Percentiles rank a stretch among this genome's conserved stretches.
Evolutionary conservation across 2,797 vertebrate species (phyloP).

Genomic region (Hydrophis major): DNA sequence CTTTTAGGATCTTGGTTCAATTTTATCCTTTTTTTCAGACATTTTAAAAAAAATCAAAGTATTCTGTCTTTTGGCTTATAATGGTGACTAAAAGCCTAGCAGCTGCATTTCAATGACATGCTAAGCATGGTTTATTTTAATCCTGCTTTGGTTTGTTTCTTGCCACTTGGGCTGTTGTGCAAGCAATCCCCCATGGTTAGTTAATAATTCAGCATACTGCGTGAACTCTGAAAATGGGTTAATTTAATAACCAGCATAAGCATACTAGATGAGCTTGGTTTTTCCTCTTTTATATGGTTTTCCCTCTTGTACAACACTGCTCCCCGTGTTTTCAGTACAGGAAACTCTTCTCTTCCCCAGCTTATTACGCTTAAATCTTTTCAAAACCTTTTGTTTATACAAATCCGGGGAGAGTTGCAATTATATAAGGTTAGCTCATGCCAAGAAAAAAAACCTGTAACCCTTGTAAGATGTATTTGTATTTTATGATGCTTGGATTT

Average conservation of each 20-base stretch:
- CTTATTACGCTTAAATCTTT: slow-evolving; percentile 16
- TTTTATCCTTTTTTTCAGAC: neutral
- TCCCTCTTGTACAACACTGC: neutral
- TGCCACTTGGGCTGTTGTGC: neutral
- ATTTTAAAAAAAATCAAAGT: neutral
- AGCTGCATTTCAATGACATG: neutral
- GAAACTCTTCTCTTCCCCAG: neutral
- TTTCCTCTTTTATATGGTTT: neutral
- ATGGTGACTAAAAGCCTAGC: neutral
- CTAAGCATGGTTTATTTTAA: neutral
- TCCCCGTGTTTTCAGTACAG: neutral
- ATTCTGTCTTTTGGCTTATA: neutral
- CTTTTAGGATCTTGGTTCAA: neutral
- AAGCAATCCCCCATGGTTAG: neutral
- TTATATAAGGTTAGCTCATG: slow-evolving; percentile 31
- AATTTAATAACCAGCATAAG: neutral
- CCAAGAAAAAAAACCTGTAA: slow-evolving; percentile 34
- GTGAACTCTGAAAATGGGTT: neutral
- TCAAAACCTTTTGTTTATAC: slow-evolving; percentile 11
- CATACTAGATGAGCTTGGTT: neutral
- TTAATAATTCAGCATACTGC: neutral
- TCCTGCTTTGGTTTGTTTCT: neutral
- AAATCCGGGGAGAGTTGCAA: slow-evolving; percentile 35
- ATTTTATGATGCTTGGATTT: slow-evolving; percentile 41
- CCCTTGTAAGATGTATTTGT: neutral